Base-by-base conservation (phyloP, 2,113 vertebrate species). In the Atrichornis clamosus region DNA sequence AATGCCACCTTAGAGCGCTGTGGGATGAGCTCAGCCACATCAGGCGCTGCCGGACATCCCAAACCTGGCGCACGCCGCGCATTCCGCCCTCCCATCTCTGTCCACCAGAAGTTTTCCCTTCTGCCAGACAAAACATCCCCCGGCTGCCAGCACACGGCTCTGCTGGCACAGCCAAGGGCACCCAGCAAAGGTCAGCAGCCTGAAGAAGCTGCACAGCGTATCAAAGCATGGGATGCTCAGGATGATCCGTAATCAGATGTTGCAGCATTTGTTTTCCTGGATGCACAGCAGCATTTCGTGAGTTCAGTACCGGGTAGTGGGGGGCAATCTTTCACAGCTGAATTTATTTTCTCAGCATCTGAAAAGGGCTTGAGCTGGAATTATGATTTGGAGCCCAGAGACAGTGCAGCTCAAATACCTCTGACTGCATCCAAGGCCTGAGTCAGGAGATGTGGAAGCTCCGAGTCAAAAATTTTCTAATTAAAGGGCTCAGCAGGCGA, bases 101-200 rank as follows among this genome's bases (percentile, higher is more conserved):
- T 49, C 58, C 81, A 95, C 68, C 73, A 56, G 93, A 19, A 64
- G 73, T 27, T 47, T n/a, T 82, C 69, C 35, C 87, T 75, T 55
- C 60, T 79, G 73, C 94, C 94, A 95, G 91, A 92, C 80, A 95
- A 95, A 96, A 96, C 93, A 95, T 56, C 76, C 78, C 75, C 26
- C 55, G 84, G 88, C 85, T 95, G 92, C 94, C 95, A 90, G 85
- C 70, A 20, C 9, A 7, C 11, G 56, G 56, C 92, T 24, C 28
- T 18, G 42, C 74, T 83, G 74, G 94, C 92, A 90, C 9, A 6
- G 86, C 80, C 86, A 52, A 75, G 93, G 95, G 89, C 92, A 30
- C 52, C 63, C 23, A 1, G 88, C 83, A 96, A 87, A 93, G 90
- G 86, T 84, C 94, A 95, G 92, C 2, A 14, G 85, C 67, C 88